These are phyloP conservation scores for Plectropomus leopardus DNA, from an alignment of 2,113 vertebrate species.

Conservation along the genomic window DNA sequence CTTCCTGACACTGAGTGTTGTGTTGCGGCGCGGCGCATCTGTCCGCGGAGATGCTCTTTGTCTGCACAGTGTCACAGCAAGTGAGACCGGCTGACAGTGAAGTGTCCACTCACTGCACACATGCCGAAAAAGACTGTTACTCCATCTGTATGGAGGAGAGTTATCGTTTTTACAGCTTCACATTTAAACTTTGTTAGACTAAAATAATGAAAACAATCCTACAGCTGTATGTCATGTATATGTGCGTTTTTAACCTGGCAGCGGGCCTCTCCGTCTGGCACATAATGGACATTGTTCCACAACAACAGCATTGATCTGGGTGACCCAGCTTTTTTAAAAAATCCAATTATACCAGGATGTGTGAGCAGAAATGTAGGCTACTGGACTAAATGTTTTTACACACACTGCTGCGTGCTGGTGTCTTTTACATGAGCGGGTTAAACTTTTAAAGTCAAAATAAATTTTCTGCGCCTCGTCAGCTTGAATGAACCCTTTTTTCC, in stretches of 20 bases:
- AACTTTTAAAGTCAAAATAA: conserved; percentile 29
- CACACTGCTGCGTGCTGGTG: background rate
- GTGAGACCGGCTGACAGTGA: conserved; percentile 43
- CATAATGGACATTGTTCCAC: conserved; percentile 67
- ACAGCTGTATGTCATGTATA: background rate
- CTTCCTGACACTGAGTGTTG: conserved; percentile 21
- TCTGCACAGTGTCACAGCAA: conserved; percentile 51
- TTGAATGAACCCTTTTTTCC: background rate
- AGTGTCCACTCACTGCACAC: conserved; percentile 28
- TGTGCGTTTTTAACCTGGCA: conserved; percentile 9
- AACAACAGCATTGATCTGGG: conserved; percentile 68
- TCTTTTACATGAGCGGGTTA: conserved; percentile 5
- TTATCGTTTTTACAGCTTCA: background rate
- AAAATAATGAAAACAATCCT: background rate
- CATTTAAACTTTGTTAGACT: background rate
- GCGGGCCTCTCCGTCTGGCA: conserved; percentile 21
- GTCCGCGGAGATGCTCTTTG: conserved; percentile 57
- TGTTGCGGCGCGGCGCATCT: conserved; percentile 43
- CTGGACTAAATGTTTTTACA: conserved; percentile 39
- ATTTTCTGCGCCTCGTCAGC: no score
- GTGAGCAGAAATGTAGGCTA: conserved; percentile 60
- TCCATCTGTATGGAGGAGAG: background rate
- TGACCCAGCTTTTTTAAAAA: conserved; percentile 73
- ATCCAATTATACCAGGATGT: conserved; percentile 65
- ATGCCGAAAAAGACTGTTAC: background rate